Evolutionary conservation across 2,888 invertebrate species (phyloP), one percentile per base, ranked within the genome.

Genomic region (Andrena bucephala): DNA sequence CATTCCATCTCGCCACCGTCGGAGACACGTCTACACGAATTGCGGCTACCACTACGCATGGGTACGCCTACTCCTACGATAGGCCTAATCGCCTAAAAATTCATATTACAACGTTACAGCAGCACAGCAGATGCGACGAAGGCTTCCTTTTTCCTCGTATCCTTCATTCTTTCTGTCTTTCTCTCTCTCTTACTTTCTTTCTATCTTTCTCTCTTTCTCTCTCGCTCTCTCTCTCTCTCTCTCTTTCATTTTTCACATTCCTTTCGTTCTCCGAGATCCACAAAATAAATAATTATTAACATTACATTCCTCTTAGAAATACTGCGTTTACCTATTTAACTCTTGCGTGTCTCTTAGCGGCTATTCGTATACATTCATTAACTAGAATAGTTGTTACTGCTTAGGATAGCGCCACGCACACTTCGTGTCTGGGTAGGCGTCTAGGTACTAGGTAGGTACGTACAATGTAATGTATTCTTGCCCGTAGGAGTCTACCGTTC

Each of bases 281-380:
- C 92, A 93, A 94, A 94, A 94, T 94, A 94, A 94, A 94, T 94
- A 94, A 93, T 89, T 90, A 92, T 92, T 93, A 93, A 93, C 89
- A 93, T 93, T 93, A 93, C 92, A 93, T 92, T 92, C 91, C 91
- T 93, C 92, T 93, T 93, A 93, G 93, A 94, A 93, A 94, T 94
- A 94, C 93, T 94, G 93, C 89, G 89, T 91, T 88, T 87, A 86
- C 85, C 87, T 89, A 87, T 87, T 87, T 88, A 84, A 57, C 62
- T 89, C 78, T 86, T 87, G 85, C 87, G 83, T 89, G 81, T 89
- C 90, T 89, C 93, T 94, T 93, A 93, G 91, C 91, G 89, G 90
- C 92, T 94, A 94, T 89, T 94, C 94, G 94, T 94, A 94, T 94
- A 94, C 94, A 94, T 93, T 93, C 91, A 92, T 93, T 93, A 93